A percentile compares a stretch with the other conserved stretches of the same genome.
Conservation (phyloP, 1,140 invertebrate species). For the Drosophila pallidifrons region DNA sequence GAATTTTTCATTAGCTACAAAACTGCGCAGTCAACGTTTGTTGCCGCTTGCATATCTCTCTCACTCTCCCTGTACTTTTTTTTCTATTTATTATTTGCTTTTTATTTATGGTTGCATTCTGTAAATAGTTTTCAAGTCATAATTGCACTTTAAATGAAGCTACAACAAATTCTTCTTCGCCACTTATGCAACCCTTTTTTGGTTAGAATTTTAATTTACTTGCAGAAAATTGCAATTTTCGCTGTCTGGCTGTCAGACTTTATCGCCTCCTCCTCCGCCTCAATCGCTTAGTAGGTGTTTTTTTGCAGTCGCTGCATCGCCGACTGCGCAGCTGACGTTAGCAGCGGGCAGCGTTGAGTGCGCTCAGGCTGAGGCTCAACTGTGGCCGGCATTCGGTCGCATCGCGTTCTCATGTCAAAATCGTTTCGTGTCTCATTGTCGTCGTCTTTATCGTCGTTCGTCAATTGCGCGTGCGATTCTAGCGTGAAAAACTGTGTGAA, state of each 20-base stretch:
- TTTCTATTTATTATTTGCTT: conserved; percentile 5
- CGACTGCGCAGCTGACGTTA: conserved; percentile 30
- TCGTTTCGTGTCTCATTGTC: conserved; percentile 44
- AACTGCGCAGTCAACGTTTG: background rate
- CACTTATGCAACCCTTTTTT: conserved; percentile 55
- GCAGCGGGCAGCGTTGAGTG: conserved; percentile 47
- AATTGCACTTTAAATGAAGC: background rate
- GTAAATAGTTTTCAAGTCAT: conserved; percentile 16
- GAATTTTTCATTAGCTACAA: conserved; percentile 33
- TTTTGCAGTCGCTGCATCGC: background rate
- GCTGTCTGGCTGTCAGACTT: conserved; percentile 8
- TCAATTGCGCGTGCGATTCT: conserved; percentile 41
- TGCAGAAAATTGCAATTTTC: conserved; percentile 70
- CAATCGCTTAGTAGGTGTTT: background rate
- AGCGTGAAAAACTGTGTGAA: conserved; percentile 21
- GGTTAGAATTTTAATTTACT: conserved; percentile 37
- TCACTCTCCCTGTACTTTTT: conserved; percentile 5
- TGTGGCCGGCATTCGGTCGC: conserved; percentile 74
- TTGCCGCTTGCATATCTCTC: conserved; percentile 8
- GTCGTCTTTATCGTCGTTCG: conserved; percentile 18
- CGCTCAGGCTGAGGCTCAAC: conserved; percentile 55
- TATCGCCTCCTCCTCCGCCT: conserved; percentile 8
- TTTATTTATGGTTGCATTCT: conserved; percentile 33
- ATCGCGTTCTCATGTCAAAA: conserved; percentile 80
- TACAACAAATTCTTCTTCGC: background rate